Conservation (phyloP, 2,888 invertebrate species). For the Andrena praecox region DNA sequence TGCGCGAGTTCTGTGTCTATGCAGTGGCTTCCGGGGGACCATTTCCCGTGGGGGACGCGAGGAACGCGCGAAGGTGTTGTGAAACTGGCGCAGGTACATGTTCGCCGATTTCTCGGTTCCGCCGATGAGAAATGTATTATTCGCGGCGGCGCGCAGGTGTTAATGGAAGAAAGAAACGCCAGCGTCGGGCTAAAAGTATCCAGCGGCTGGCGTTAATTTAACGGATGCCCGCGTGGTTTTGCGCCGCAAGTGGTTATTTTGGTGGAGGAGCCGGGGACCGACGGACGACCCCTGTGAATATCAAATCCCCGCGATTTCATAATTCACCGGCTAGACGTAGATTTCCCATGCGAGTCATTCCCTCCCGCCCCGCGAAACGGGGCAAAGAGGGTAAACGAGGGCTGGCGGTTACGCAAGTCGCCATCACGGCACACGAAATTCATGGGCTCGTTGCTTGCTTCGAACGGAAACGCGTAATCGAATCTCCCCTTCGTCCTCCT, state of each 20-base stretch:
- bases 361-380: slow-evolving; percentile 34
- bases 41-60: neutral
- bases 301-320: slow-evolving; percentile 65
- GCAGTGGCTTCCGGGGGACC: neutral
- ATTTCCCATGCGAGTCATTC: slow-evolving; percentile 67
- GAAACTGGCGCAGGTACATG: neutral
- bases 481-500: neutral
- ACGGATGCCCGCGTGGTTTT: slow-evolving; percentile 32
- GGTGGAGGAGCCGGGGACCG: slow-evolving; percentile 18
- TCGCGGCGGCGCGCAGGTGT: neutral
- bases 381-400: neutral
- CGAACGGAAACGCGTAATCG: neutral
- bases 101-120: neutral
- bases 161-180: slow-evolving; percentile 8
- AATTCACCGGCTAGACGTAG: slow-evolving; percentile 65
- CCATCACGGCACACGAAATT: slow-evolving; percentile 31
- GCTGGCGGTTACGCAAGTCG: slow-evolving; percentile 28
- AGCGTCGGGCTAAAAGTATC: slow-evolving; percentile 21
- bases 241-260: slow-evolving; percentile 39
- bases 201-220: slow-evolving; percentile 25
- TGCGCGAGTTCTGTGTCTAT: neutral
- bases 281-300: slow-evolving; percentile 57
- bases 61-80: neutral
- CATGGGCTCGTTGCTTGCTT: neutral
- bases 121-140: neutral